Evolutionary conservation across 2,797 vertebrate species (phyloP).

Genomic region (Rallus crepitans): DNA sequence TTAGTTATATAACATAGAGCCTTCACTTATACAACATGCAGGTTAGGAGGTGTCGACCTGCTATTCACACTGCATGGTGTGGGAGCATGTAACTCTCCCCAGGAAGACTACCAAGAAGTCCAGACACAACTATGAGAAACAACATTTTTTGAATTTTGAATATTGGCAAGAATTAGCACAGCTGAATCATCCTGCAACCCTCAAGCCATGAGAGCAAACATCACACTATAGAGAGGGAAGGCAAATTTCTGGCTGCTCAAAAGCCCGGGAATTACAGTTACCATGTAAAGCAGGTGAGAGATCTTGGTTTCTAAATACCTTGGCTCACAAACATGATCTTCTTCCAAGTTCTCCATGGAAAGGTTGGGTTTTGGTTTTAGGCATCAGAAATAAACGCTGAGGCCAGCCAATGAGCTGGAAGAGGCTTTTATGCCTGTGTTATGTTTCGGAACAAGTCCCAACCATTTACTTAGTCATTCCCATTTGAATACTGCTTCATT

Average conservation of each 20-base stretch:
- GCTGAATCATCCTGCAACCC: background rate
- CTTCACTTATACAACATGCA: background rate
- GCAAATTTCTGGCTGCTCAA: background rate
- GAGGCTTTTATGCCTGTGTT: background rate
- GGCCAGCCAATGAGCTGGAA: background rate
- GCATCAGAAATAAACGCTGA: background rate
- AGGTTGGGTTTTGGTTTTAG: background rate
- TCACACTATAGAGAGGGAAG: background rate
- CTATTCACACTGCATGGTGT: background rate
- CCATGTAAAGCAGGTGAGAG: slow-evolving; percentile 31
- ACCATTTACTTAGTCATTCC: background rate
- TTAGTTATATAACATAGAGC: background rate
- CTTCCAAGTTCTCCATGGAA: slow-evolving; percentile 9
- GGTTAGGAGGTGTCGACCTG: background rate
- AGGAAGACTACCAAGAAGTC: background rate
- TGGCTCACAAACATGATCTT: background rate
- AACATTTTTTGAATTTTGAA: background rate
- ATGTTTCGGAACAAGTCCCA: background rate
- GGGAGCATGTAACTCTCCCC: background rate
- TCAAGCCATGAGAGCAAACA: background rate
- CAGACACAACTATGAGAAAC: background rate
- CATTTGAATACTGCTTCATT: background rate
- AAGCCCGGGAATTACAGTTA: slow-evolving; percentile 38
- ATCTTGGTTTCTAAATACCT: slow-evolving; percentile 16
- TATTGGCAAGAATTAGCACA: background rate